Base-by-base conservation (phyloP, 2,888 invertebrate genomes). In the Nephrocerus scutellatus region DNA sequence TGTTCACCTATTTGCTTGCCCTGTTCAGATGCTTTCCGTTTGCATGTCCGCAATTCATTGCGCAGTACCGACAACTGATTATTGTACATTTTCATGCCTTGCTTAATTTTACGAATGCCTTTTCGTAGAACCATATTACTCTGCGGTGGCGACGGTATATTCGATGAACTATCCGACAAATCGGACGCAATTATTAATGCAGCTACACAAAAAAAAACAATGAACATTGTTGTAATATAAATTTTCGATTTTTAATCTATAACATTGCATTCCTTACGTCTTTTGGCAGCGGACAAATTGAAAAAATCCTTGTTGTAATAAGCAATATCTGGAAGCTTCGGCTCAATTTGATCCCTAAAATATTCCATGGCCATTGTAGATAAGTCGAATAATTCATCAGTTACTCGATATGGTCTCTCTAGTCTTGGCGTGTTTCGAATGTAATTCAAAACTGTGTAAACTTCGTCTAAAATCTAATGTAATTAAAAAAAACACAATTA, bases 331-430 rank as follows among this genome's bases (percentile, higher is more conserved):
- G 90, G 90, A 57, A 90, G 73, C 51, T 81, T 81, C 6, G 91
- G 88, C 66, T 91, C 91, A 62, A 93, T 88, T 57, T 85, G 82
- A 66, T 93, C 92, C 66, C 91, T 91, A 68, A 93, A 93, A 69
- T 92, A 92, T 70, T 93, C 93, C 92, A 93, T 92, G 22, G 93
- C 93, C 93, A 93, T 93, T 24, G 91, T 90, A 24, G 91, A 91
- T 48, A 93, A 75, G 72, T 93, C 93, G 70, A 91, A 89, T 40
- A 93, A 72, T 68, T 93, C 92, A 71, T 92, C 92, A 7, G 91
- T 89, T 43, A 93, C 88, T 70, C 90, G 89, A 68, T 88, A 92
- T 30, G 92, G 89, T 58, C 89, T 76, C 48, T 84, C 84, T 54
- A 89, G 70, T 63, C 84, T 86, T 18, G 84, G 80, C 49, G 85